Evolutionary conservation across 2,797 vertebrate species (phyloP), one percentile per base, ranked within the genome.

Genomic region (Hybognathus amarus): DNA sequence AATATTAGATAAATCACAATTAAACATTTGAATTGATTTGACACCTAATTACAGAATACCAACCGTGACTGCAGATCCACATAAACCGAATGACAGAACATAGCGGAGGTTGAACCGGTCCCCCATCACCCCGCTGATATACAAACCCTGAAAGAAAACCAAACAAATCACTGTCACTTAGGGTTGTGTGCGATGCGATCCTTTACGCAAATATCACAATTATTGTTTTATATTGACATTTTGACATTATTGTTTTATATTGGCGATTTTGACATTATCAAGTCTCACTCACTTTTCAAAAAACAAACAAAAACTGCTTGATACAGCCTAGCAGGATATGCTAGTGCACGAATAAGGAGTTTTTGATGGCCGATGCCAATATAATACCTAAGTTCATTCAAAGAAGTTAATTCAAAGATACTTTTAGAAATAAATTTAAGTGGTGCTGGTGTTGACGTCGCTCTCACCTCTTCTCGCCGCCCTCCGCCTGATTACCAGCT

Each of bases 31-130:
- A 76, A 76, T 9, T 1, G 6, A 59, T 76, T 40, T 22, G 61
- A n/a, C 27, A 33, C 2, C 20, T 79, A 66, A 13, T 36, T 50
- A 67, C 45, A 67, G 13, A 67, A 79, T 30, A 81, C 80, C 18
- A 63, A 82, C 98, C 95, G 97, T 96, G 1, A 95, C 71, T 11
- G 98, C 97, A 52, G 98, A 99, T 27, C 97, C 97, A 77, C 98
- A 99, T 92, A 99, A 96, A 85, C 98, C 98, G 1, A 97, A 95
- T 56, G 96, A 96, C 30, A 99, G 95, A 67, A 99, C 96, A 64
- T 96, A 97, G 85, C 98, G 97, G 77, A 98, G 95, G 89, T 99
- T 97, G 83, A 98, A 90, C 47, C 98, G 95, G 90, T 99, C 97
- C 0, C 97, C 98, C 36, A 98, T 91, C 79, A 97, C 92, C 1